Percentiles rank a stretch among this genome's conserved stretches.
phyloP scores from a whole-genome alignment of 2,888 invertebrate species.

The Zygaena filipendulae region DNA sequence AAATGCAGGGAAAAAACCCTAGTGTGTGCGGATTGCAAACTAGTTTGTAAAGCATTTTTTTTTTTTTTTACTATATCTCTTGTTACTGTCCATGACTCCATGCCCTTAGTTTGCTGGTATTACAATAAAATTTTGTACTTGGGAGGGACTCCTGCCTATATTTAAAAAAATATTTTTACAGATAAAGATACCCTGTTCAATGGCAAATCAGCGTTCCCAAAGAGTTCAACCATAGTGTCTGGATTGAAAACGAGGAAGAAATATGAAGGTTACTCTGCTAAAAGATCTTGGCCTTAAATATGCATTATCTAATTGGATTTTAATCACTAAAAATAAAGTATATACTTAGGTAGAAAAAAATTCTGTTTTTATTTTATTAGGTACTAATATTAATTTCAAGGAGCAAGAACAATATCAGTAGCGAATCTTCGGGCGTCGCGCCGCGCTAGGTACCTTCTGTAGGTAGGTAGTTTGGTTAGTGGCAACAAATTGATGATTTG shows the following conservation, averaged over 20 bases:
- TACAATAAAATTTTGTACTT: background rate
- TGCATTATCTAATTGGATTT: background rate
- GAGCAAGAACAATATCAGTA: no score
- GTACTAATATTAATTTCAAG: no score
- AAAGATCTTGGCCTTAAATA: constrained; percentile 69
- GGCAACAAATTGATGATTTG: no score
- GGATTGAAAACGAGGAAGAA: constrained; percentile 85
- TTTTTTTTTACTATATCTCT: no score
- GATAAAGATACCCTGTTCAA: constrained; percentile 54
- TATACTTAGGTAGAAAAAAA: constrained; percentile 8
- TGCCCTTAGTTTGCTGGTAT: no score
- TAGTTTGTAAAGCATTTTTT: no score
- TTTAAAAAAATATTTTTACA: constrained; percentile 14
- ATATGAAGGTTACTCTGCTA: constrained; percentile 78
- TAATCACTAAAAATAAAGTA: constrained; percentile 2
- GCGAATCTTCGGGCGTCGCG: background rate
- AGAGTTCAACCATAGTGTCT: constrained; percentile 84
- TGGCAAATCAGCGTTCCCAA: constrained; percentile 87
- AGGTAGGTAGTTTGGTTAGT: no score
- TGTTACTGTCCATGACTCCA: no score
- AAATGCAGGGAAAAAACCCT: no score
- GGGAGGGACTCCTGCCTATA: background rate
- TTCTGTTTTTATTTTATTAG: no score
- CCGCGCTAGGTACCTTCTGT: background rate
- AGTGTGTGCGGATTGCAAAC: no score